Evolutionary conservation across 2,113 vertebrate genomes (phyloP), one percentile per base, ranked within the genome.

Genomic region (Colinus virginianus): DNA sequence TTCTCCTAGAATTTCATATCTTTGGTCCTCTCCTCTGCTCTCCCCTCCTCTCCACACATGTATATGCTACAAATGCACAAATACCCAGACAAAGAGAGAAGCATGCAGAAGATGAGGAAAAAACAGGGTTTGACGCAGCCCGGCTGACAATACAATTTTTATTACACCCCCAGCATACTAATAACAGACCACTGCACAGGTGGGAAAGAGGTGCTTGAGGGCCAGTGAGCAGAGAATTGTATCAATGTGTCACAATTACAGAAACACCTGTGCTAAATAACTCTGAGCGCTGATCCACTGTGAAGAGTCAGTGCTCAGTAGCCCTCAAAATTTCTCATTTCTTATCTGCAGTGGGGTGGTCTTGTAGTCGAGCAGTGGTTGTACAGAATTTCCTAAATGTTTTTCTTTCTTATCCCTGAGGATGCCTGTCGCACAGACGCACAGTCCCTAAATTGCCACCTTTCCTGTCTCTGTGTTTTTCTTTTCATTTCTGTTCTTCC

Each of bases 241-340:
- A 71, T 85, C 88, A 77, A 25, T 78, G 87, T 76, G 66, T 56
- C 78, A 67, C 43, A 61, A 72, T 86, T 93, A 81, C 43, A 90
- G 79, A 74, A 96, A 90, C 79, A 93, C 64, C 40, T 90, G 82
- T 63, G 69, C 53, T 91, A 88, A 92, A 92, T 82, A 92, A 90
- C 83, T 82, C 43, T 7, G 85, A 68, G 71, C 0, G 1, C 28
- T 66, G 62, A 67, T 69, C 68, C 46, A 76, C 76, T 81, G 77
- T 85, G 88, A 90, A 69, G 63, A 94, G 76, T 72, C 89, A 75
- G 63, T 93, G 93, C 83, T 95, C 94, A 91, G 87, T 46, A 88
- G 34, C 80, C 79, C 78, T 82, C 80, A 69, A 92, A 82, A 93
- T 92, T 93, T 97, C 87, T 96, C 93, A 96, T 91, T 97, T 97